Evolutionary conservation across 2,797 vertebrate genomes (phyloP), one percentile per base, ranked within the genome.

Genomic region (Allobates femoralis): DNA sequence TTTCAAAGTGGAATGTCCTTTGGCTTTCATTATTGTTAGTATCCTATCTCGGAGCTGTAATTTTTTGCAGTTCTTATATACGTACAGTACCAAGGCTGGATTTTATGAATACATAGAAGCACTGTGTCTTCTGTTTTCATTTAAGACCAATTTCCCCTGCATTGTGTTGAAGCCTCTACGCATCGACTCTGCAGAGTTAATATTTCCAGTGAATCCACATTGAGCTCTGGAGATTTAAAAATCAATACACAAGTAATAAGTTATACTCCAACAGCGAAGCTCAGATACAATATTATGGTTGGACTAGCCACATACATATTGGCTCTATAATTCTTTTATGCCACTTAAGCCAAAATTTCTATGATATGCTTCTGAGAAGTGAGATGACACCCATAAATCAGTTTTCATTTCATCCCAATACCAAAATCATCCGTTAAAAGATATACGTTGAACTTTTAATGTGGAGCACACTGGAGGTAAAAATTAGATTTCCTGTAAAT

Each of bases 191-290:
- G 88, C 84, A 89, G 67, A 89, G 88, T 89, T 86, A 87, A 62
- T 88, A 58, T 86, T 85, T 85, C 87, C 83, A 89, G 86, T 87
- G 91, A 89, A 5, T 90, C 83, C 89, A 86, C 78, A 85, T 81
- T 81, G 78, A 62, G 85, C 84, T 89, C 76, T 60, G 69, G 41
- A 85, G 80, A 91, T 0, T 0, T 83, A 88, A 90, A 91, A 91
- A 91, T 91, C 88, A 89, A 71, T 92, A 88, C 83, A 37, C 87
- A 76, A 75, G 84, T 64, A 89, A 88, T 89, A 88, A 86, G 89
- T 85, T 91, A 85, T 86, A 90, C 89, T 89, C 91, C 87, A 85
- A 88, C 89, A 92, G 79, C 88, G 84, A 76, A 50, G 26, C 86
- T 79, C 85, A 89, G 89, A 77, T 85, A 88, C 69, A 46, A 80